Evolutionary conservation across 2,113 vertebrate species (phyloP), one percentile per base, ranked within the genome.

Genomic region (Lophotis ruficrista): DNA sequence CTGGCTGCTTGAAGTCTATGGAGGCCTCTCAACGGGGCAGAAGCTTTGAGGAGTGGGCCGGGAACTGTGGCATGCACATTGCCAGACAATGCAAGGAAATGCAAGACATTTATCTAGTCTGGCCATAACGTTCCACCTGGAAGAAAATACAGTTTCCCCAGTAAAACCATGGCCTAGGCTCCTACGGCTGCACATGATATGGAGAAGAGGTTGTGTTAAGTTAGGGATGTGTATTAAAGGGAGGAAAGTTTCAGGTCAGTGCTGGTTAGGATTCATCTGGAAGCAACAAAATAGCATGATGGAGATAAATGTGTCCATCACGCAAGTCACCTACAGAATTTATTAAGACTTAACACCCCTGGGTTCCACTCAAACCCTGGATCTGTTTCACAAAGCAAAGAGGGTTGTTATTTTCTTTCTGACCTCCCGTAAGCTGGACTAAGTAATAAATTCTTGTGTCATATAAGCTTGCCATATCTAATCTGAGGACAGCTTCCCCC

Each of bases 221-320:
- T 83, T 96, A 81, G 4, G 75, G 75, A 37, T 75, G 14, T 71
- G 30, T 66, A 71, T 83, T 70, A 92, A 90, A 86, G 14, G 51
- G 25, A 84, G 61, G 53, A 19, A 90, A 60, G n/a, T 92, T 91
- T 81, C 2, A 3, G 70, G 30, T 58, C 8, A 10, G 7, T 47
- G 30, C 69, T 78, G 69, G 28, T 78, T 78, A 75, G 54, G 80
- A 84, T 89, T 81, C 89, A 78, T 87, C 77, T 73, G 80, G 80
- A 92, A 94, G 80, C 86, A 73, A 72, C 78, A 71, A 43, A 93
- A 85, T 20, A 79, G 10, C 14, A 9, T 2, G 41, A 70, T 20
- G 60, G 83, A 92, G 93, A 95, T 92, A 94, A 94, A 91, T n/a
- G 80, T 81, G 80, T 54, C 83, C 48, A 71, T 96, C 89, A 92